Evolutionary conservation across 2,797 vertebrate genomes (phyloP).

Genomic region (Hybognathus amarus): DNA sequence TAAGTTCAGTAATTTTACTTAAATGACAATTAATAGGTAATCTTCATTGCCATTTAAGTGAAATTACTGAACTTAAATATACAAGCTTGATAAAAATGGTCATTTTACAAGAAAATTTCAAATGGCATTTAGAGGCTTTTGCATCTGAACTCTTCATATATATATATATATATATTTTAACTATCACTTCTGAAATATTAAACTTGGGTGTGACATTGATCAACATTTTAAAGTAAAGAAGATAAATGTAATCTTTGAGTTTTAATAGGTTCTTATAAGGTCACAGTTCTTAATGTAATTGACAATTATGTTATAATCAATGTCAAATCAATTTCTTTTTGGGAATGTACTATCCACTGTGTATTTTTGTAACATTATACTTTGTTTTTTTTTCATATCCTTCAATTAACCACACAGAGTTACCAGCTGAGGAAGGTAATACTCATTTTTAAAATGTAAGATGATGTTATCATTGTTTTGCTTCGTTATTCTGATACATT

Average conservation of each 20-base stretch:
- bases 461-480: neutral
- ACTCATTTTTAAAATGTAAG: neutral
- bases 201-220: neutral
- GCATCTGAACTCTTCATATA: too few relatives aligned
- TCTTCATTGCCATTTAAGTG: too few relatives aligned
- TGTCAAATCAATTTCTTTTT: neutral
- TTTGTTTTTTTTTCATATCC: constrained; percentile 53
- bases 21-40: too few relatives aligned
- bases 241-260: neutral
- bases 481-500: neutral
- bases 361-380: constrained; percentile 1
- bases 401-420: constrained; percentile 80
- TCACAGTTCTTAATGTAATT: neutral
- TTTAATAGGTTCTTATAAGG: neutral
- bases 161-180: too few relatives aligned
- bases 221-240: neutral
- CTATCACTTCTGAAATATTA: neutral
- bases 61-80: too few relatives aligned
- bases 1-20: too few relatives aligned
- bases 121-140: too few relatives aligned
- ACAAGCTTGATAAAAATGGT: too few relatives aligned
- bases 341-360: neutral
- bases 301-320: constrained; percentile 49
- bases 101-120: too few relatives aligned
- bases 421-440: constrained; percentile 97